Percentiles rank a stretch among this genome's conserved stretches.
These are phyloP conservation scores for Myiozetetes cayanensis DNA, from an alignment of 2,113 vertebrate species.

Conservation along the genomic window DNA sequence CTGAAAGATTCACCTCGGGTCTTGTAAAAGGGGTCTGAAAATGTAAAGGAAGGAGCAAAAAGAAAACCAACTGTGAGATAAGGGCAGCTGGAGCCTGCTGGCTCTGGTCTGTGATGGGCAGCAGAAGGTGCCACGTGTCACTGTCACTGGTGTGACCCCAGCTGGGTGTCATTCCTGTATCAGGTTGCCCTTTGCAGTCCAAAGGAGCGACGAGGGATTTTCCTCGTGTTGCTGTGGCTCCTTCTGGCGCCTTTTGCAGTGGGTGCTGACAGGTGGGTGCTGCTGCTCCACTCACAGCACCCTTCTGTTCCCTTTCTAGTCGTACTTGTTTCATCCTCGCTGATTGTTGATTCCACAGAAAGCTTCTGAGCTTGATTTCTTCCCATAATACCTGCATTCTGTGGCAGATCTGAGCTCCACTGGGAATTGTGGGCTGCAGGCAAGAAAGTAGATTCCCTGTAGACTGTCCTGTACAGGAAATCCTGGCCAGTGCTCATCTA, in stretches of 20 bases:
- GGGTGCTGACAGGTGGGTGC: neutral
- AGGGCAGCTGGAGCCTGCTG: neutral
- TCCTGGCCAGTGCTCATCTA: neutral
- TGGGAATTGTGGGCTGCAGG: neutral
- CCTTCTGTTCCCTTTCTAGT: neutral
- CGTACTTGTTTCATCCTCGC: neutral
- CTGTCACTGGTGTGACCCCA: neutral
- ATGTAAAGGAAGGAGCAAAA: neutral
- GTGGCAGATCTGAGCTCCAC: neutral
- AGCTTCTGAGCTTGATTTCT: neutral
- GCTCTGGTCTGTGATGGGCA: neutral
- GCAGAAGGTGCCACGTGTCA: neutral
- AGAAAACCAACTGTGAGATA: neutral
- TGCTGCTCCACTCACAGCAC: neutral
- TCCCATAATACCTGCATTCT: neutral
- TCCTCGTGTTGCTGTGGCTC: neutral
- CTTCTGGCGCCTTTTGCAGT: accelerated
- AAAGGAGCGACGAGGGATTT: neutral
- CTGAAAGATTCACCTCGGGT: neutral
- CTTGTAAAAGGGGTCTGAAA: neutral
- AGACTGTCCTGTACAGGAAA: neutral
- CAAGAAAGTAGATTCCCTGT: neutral
- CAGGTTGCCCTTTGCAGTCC: neutral
- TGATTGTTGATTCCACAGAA: neutral
- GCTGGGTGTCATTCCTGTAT: neutral